Evolutionary conservation across 2,797 vertebrate species (phyloP).

Genomic region (Schizothorax lantsangensis): DNA sequence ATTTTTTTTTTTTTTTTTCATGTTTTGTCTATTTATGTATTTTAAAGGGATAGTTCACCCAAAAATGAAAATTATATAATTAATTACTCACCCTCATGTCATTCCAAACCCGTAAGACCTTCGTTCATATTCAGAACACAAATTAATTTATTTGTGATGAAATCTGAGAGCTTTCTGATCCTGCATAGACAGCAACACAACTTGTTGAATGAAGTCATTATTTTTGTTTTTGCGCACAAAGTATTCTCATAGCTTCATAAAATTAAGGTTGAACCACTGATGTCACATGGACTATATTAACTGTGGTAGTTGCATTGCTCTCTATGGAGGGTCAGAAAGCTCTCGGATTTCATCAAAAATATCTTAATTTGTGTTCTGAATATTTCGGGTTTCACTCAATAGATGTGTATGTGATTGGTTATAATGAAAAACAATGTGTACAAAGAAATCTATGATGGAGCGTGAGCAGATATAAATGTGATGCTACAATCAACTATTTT

Average conservation of each 20-base stretch:
- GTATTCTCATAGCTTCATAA: too few relatives aligned
- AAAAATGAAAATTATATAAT: background rate
- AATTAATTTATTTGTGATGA: background rate
- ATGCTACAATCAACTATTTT: background rate
- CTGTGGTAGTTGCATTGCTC: too few relatives aligned
- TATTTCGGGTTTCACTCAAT: background rate
- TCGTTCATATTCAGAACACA: background rate
- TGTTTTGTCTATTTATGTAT: too few relatives aligned
- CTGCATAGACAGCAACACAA: background rate
- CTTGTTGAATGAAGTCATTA: too few relatives aligned
- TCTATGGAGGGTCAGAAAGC: too few relatives aligned
- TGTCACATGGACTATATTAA: too few relatives aligned
- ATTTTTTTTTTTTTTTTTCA: too few relatives aligned
- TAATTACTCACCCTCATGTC: background rate
- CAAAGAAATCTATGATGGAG: too few relatives aligned
- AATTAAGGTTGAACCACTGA: too few relatives aligned
- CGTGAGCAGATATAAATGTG: too few relatives aligned
- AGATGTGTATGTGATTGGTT: background rate
- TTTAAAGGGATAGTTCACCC: background rate
- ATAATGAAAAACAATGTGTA: background rate
- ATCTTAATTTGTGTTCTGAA: too few relatives aligned
- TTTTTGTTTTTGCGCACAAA: too few relatives aligned
- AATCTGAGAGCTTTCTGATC: background rate
- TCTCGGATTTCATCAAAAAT: background rate
- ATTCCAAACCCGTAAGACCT: background rate